Base-by-base conservation (phyloP, 2,888 invertebrate species). In the Netelia melanura region DNA sequence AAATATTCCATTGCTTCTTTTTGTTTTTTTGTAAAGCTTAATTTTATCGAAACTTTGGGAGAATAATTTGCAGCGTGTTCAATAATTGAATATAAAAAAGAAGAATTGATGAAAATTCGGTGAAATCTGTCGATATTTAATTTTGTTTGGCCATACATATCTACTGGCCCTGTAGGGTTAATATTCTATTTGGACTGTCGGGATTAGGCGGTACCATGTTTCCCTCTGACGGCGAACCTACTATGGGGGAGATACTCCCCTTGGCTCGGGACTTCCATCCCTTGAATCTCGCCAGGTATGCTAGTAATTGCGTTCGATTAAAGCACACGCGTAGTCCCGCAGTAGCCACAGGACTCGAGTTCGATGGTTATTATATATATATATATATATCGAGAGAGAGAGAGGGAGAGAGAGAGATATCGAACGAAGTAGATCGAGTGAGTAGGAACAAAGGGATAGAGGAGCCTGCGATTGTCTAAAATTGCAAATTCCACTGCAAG, bases 241-340 rank as follows among this genome's bases (percentile, higher is more conserved):
- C 30, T 30, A 30, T 30, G 3, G 30, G 30, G 30, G 43, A 62
- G 48, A 62, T 21, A 81, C 52, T 44, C 52, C 52, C 62, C 21
- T 21, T 52, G 30, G 30, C 64, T 54, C 76, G 71, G 56, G 6
- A 44, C 76, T 30, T 44, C 48, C 62, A 56, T 10, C 68, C 23
- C 78, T 17, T 44, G 76, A 76, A 65, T 64, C 76, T 48, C 48
- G 56, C 21, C 56, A 56, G 87, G 86, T 86, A 87, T 87, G 84
- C 87, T 82, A 38, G 86, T 89, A 90, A 90, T 89, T 89, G 87
- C 87, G 81, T 84, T 87, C 87, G 86, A 88, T 89, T 88, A 89
- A 89, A 87, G 70, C 64, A 14, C 70, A 48, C 62, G 64, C 56
- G n/a, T 52, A 52, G 30, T 9, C 54, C 68, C 0, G 17, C 30